Conservation (phyloP, 1,140 invertebrate species). For the Andricus grossulariae region DNA sequence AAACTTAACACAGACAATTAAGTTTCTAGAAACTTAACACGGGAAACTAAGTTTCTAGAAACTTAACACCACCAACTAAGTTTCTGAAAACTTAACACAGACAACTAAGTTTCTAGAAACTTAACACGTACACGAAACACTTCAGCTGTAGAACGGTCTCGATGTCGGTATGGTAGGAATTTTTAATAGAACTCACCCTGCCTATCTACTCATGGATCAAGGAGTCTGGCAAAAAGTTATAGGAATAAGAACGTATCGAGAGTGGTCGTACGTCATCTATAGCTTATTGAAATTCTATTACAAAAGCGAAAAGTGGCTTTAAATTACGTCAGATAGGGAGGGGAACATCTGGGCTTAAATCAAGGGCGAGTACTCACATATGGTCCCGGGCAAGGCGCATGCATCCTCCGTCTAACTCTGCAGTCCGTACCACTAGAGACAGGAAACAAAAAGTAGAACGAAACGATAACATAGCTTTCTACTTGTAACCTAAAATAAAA, state of each 20-base stretch:
- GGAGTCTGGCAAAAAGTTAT: not conserved
- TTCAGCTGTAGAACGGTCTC: too few relatives aligned
- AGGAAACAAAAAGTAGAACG: constrained; percentile 73
- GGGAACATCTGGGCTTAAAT: constrained; percentile 51
- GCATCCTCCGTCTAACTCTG: constrained; percentile 77
- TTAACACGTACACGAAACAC: too few relatives aligned
- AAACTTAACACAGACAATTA: too few relatives aligned
- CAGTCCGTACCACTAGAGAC: constrained; percentile 77
- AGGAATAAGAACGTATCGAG: not conserved
- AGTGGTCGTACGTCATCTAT: not conserved
- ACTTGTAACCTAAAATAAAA: constrained; percentile 50
- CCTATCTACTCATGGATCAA: not conserved
- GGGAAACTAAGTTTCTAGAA: too few relatives aligned
- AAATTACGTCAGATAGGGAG: not conserved
- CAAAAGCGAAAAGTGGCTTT: not conserved
- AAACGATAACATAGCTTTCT: constrained; percentile 62
- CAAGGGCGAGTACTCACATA: constrained; percentile 73
- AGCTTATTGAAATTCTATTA: not conserved
- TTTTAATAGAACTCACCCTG: too few relatives aligned
- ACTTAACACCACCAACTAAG: too few relatives aligned
- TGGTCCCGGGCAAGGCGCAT: constrained; percentile 76
- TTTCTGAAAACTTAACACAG: too few relatives aligned
- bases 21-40: too few relatives aligned
- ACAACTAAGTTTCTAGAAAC: too few relatives aligned
- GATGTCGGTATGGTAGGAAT: too few relatives aligned